Percentiles rank a stretch among this genome's conserved stretches.
phyloP scores from a whole-genome alignment of 2,113 vertebrate genomes.

The Grantiella picta region DNA sequence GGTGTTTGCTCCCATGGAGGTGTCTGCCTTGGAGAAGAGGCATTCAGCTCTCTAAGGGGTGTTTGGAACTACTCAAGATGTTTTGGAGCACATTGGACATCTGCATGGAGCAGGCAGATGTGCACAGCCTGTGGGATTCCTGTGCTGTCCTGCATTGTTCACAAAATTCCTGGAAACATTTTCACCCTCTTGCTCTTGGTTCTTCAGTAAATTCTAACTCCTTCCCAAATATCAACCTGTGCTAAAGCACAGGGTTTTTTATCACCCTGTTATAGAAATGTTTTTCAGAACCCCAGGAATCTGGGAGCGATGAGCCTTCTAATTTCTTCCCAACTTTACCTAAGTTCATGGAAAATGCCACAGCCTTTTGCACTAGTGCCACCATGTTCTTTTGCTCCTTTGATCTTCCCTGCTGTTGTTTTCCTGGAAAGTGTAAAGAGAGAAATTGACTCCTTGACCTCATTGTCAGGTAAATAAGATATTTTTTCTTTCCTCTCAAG shows the following conservation, averaged over 20 bases:
- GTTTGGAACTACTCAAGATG: background rate
- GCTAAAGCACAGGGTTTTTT: background rate
- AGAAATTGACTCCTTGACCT: background rate
- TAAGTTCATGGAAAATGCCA: background rate
- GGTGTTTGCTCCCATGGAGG: background rate
- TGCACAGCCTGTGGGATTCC: background rate
- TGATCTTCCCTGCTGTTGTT: background rate
- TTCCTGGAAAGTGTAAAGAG: background rate
- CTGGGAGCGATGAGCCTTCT: background rate
- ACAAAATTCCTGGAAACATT: background rate
- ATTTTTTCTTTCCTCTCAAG: background rate
- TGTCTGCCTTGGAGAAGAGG: background rate
- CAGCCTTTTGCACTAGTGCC: background rate
- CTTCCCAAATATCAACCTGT: background rate
- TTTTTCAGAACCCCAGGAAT: background rate
- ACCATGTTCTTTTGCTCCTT: background rate
- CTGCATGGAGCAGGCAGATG: background rate
- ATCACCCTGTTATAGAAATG: background rate
- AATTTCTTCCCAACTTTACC: background rate
- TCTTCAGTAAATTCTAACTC: background rate
- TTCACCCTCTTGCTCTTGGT: fast-evolving
- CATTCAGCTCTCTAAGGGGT: background rate
- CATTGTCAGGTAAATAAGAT: background rate
- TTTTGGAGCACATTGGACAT: background rate
- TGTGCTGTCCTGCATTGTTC: background rate